phyloP scores from a whole-genome alignment of 1,140 invertebrate species.

The Plutomurus gul region DNA sequence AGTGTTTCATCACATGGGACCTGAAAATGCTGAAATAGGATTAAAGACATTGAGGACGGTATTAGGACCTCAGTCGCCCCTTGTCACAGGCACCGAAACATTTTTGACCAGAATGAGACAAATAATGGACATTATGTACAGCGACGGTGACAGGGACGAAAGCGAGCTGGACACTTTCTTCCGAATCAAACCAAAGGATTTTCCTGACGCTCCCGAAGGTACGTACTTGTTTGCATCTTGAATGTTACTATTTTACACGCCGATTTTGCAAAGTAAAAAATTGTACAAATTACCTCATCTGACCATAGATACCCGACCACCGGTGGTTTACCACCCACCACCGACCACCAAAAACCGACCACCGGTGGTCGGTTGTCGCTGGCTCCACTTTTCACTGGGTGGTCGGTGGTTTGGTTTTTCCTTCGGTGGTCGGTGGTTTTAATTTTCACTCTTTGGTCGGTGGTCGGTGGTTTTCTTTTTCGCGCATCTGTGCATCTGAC shows the following conservation, averaged over 20 bases:
- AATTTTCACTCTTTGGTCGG: too few relatives aligned
- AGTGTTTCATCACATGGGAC: neutral
- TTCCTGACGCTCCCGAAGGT: neutral
- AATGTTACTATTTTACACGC: neutral
- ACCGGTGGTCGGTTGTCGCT: too few relatives aligned
- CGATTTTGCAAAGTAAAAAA: too few relatives aligned
- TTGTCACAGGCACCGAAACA: neutral
- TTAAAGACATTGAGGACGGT: neutral
- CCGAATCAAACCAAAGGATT: neutral
- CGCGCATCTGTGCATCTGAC: neutral
- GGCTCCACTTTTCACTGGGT: too few relatives aligned
- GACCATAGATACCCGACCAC: too few relatives aligned
- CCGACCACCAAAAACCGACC: too few relatives aligned
- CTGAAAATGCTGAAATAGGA: neutral
- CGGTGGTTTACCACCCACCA: too few relatives aligned
- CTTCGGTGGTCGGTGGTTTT: too few relatives aligned
- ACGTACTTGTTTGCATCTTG: neutral
- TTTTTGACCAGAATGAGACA: neutral
- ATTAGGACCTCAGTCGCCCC: neutral
- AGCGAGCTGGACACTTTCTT: neutral
- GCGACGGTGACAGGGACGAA: neutral
- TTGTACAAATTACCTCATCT: neutral
- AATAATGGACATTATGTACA: neutral
- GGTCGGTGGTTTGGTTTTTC: too few relatives aligned
- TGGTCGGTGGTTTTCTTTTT: too few relatives aligned